Conservation (phyloP, 2,888 invertebrate genomes). For the Uropetala carovei region DNA sequence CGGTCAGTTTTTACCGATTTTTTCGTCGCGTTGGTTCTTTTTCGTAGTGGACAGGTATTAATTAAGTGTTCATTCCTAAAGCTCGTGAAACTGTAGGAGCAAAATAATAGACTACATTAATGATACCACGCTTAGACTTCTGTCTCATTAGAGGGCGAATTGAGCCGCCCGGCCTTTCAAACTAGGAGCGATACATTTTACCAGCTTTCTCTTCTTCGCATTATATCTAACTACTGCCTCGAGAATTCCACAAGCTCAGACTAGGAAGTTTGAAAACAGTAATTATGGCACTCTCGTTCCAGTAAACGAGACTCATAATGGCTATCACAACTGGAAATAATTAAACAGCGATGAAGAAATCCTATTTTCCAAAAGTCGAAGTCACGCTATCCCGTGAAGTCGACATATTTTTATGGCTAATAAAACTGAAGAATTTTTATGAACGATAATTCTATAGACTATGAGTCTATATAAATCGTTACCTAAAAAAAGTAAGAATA, state of each 20-base stretch:
- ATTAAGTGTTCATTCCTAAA: too few relatives aligned
- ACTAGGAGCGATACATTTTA: background rate
- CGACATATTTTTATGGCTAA: too few relatives aligned
- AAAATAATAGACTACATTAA: background rate
- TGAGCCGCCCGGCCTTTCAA: background rate
- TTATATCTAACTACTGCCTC: conserved; percentile 2
- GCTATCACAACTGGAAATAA: background rate
- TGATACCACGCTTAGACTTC: background rate
- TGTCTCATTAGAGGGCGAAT: background rate
- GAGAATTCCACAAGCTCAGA: background rate
- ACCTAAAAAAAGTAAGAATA: too few relatives aligned
- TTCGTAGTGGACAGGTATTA: too few relatives aligned
- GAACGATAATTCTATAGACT: too few relatives aligned
- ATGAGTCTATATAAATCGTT: too few relatives aligned
- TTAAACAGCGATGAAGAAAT: background rate
- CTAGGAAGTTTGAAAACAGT: background rate
- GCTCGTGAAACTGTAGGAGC: too few relatives aligned
- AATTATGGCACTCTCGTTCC: background rate
- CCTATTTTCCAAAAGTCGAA: too few relatives aligned
- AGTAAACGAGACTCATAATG: background rate
- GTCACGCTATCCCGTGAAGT: too few relatives aligned
- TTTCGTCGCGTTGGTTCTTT: too few relatives aligned
- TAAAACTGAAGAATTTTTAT: too few relatives aligned
- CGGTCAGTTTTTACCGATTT: too few relatives aligned
- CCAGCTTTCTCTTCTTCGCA: conserved; percentile 3